These are phyloP conservation scores for Brachionus koreanus DNA, from an alignment of 1,140 invertebrate genomes.

Conservation along the genomic window DNA sequence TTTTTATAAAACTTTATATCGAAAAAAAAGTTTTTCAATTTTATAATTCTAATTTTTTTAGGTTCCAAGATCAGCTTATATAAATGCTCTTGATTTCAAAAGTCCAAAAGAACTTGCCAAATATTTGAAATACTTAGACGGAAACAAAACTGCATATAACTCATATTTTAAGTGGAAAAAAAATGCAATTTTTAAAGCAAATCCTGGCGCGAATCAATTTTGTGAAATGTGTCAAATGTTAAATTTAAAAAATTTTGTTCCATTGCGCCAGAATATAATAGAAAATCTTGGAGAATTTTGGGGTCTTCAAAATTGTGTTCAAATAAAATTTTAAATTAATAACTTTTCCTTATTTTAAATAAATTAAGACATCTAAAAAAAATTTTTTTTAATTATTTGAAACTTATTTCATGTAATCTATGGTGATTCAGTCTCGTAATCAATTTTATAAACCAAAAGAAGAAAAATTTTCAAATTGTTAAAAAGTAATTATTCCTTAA, in stretches of 20 bases:
- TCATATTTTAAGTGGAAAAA: constrained; percentile 4
- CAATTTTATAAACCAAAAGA: too few species aligned
- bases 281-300: not conserved
- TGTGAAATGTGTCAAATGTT: not conserved
- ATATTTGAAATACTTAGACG: constrained; percentile 45
- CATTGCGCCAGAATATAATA: not conserved
- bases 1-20: not conserved
- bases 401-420: too few species aligned
- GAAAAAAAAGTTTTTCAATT: not conserved
- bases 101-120: constrained; percentile 45
- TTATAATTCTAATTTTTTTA: not conserved
- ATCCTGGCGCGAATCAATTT: not conserved
- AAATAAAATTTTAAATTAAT: not conserved
- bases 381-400: too few species aligned
- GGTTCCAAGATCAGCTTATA: constrained; percentile 3
- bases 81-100: constrained; percentile 44
- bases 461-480: too few species aligned
- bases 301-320: not conserved
- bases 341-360: too few species aligned
- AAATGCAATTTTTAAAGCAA: not conserved
- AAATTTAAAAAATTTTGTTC: not conserved
- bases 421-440: too few species aligned
- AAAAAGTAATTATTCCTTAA: too few species aligned
- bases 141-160: not conserved
- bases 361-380: too few species aligned